Percentiles rank a stretch among this genome's conserved stretches.
These are phyloP conservation scores for Trialeurodes vaporariorum DNA, from an alignment of 1,140 invertebrate species.

Conservation along the genomic window DNA sequence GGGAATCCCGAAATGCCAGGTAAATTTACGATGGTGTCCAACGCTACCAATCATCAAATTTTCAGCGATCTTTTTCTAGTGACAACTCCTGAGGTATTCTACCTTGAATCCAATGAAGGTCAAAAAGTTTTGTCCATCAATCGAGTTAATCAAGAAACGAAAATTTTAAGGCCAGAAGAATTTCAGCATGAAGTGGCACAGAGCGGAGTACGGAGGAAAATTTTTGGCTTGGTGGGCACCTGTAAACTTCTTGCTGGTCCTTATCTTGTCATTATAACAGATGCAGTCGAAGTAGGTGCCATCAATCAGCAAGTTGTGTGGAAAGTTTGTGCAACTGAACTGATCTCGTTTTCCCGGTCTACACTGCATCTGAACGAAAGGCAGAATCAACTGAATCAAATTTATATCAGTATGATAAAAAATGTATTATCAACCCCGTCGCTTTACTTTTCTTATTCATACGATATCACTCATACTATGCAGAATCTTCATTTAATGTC, in stretches of 20 bases:
- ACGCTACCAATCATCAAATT: not conserved
- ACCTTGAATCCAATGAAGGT: not conserved
- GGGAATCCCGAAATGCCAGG: not conserved
- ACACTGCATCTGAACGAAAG: constrained; percentile 69
- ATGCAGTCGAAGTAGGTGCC: constrained; percentile 69
- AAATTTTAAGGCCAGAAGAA: not conserved
- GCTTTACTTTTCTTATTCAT: constrained; percentile 87
- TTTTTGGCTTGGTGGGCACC: constrained; percentile 82
- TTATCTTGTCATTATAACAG: constrained; percentile 84
- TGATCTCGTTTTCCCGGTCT: constrained; percentile 76
- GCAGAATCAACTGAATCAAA: constrained; percentile 61
- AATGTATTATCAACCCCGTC: constrained; percentile 61
- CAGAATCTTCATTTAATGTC: constrained; percentile 81
- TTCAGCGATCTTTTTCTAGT: not conserved
- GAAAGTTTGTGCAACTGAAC: constrained; percentile 66
- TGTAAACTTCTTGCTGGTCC: constrained; percentile 74
- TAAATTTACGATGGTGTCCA: not conserved
- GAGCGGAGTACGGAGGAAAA: constrained; percentile 26
- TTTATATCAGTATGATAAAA: constrained; percentile 71
- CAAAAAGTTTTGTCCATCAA: not conserved
- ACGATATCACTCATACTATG: constrained; percentile 85
- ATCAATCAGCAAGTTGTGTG: constrained; percentile 78
- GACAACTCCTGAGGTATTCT: not conserved
- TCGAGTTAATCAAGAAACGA: not conserved
- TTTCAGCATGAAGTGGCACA: not conserved